Evolutionary conservation across 2,113 vertebrate species (phyloP).

Genomic region (Prionailurus bengalensis): DNA sequence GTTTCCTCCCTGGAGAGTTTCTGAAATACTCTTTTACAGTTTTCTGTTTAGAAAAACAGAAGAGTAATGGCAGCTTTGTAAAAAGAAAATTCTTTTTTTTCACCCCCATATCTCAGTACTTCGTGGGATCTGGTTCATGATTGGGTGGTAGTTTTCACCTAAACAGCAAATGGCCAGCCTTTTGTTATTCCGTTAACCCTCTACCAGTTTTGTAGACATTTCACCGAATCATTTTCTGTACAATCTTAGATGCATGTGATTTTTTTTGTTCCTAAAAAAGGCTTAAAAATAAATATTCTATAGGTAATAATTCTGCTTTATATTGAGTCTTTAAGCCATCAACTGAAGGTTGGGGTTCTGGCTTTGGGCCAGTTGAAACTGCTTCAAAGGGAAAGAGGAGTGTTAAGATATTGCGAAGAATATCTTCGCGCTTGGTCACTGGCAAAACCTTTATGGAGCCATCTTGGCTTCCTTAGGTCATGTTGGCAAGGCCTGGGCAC

Average conservation of each 20-base stretch:
- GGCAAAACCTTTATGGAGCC: not conserved
- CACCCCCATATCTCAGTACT: not conserved
- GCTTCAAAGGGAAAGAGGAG: not conserved
- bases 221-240: slow-evolving; percentile 24
- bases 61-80: not conserved
- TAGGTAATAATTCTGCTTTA: slow-evolving; percentile 20
- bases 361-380: not conserved
- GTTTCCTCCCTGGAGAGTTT: not conserved
- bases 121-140: not conserved
- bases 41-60: not conserved
- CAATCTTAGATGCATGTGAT: not conserved
- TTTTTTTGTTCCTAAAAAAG: slow-evolving; percentile 34
- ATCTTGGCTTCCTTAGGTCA: not conserved
- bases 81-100: not conserved
- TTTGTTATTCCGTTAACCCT: not conserved
- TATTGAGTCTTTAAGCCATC: not conserved
- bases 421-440: not conserved
- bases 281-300: not conserved
- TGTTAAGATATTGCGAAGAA: not conserved
- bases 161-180: not conserved
- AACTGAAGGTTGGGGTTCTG: not conserved
- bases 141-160: not conserved
- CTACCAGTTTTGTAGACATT: not conserved
- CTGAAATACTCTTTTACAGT: slow-evolving; percentile 5
- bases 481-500: not conserved